Evolutionary conservation across 2,888 invertebrate species (phyloP), one percentile per base, ranked within the genome.

Genomic region (Epicampocera succincta): DNA sequence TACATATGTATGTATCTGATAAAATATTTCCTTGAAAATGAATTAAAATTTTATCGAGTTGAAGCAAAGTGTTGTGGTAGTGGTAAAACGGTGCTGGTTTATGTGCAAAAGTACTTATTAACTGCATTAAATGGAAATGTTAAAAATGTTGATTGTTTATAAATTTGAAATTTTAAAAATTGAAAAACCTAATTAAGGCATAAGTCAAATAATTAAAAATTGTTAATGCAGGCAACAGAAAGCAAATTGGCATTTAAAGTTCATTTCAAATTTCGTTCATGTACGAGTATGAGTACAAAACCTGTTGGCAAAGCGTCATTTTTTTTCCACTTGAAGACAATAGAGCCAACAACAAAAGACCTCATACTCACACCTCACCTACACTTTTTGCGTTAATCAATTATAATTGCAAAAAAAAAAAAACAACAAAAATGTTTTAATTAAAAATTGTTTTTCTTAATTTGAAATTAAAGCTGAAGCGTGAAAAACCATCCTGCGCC

Each of bases 261-360:
- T 33, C 13, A 12, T 6, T 13, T 48, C 33, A 19, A 33, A 9
- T 19, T 33, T 33, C 19, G 33, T 52, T 38, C 13, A 15, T 15
- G 15, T 17, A 9, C n/a, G 6, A n/a, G 12, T n/a, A 0, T 25
- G n/a, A 38, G 33, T 9, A 9, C 6, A 29, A 74, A 82, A 82
- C 78, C 78, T 78, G 74, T 82, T 78, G 74, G 58, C 50, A 78
- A 66, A 40, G 29, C 42, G 40, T 52, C 12, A 60, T 52, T 66
- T 44, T 19, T 50, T 52, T 73, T 77, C 63, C 73, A 81, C 72
- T 73, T 69, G 77, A 63, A 80, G 60, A 38, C 21, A 48, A 50
- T 33, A 77, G 61, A 80, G 80, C 74, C 75, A 82, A 80, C 42
- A 80, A 82, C 42, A 84, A 65, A 76, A 83, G 84, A 84, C 72